These are phyloP conservation scores for Cantharis lateralis DNA, from an alignment of 2,888 invertebrate species.

Conservation along the genomic window DNA sequence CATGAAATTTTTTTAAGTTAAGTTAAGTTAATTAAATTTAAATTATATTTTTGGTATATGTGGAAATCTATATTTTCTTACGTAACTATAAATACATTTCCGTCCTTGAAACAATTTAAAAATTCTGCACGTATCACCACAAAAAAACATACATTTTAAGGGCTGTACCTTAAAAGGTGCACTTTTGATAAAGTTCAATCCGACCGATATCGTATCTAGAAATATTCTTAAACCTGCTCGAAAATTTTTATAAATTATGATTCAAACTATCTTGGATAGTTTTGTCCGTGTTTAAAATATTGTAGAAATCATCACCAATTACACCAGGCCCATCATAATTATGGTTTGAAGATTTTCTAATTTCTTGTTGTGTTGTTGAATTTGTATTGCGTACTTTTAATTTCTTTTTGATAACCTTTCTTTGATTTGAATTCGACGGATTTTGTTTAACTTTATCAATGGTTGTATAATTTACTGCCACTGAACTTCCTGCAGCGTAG, in stretches of 20 bases:
- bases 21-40: no score
- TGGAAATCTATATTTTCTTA: no score
- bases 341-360: neutral
- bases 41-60: no score
- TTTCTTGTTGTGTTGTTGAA: neutral
- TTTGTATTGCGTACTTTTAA: neutral
- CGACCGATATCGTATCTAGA: no score
- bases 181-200: no score
- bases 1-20: no score
- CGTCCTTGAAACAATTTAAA: no score
- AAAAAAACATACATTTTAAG: no score
- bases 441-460: neutral
- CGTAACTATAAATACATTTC: no score
- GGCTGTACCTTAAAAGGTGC: no score
- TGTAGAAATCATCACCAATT: neutral
- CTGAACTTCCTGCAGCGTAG: neutral
- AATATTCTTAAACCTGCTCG: no score
- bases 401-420: neutral
- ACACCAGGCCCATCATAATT: neutral
- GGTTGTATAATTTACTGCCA: neutral
- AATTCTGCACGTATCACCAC: no score
- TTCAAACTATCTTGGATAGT: neutral
- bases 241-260: neutral
- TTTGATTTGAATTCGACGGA: neutral
- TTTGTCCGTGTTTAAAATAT: neutral